These are phyloP conservation scores for Disparrhopalites patrizii DNA, from an alignment of 2,888 invertebrate genomes.

Conservation along the genomic window DNA sequence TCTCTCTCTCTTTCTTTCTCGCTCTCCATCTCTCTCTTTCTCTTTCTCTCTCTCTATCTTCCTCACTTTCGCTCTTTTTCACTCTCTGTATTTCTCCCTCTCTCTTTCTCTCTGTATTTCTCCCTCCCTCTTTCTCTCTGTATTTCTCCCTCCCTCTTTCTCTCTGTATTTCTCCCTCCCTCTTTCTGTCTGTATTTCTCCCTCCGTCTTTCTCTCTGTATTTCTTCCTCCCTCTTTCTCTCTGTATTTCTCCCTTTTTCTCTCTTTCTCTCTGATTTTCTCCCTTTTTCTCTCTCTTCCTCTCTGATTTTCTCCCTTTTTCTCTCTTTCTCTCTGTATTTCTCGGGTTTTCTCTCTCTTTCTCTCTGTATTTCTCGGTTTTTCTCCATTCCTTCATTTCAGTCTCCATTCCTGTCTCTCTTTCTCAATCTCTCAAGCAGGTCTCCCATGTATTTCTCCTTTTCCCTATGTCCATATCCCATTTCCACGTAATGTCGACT, in stretches of 20 bases:
- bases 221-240: not conserved
- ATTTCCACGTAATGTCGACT: no score
- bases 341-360: not conserved
- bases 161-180: not conserved
- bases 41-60: not conserved
- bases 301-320: slow-evolving; percentile 48
- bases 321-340: slow-evolving; percentile 33
- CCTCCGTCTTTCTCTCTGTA: slow-evolving; percentile 33
- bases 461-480: no score
- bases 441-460: slow-evolving; percentile 8
- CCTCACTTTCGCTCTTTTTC: slow-evolving; percentile 48
- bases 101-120: not conserved
- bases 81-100: slow-evolving; percentile 28
- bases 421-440: not conserved
- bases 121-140: slow-evolving; percentile 13
- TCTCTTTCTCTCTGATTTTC: slow-evolving; percentile 45
- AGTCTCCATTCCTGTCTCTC: slow-evolving; percentile 40
- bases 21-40: slow-evolving; percentile 6
- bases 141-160: slow-evolving; percentile 44
- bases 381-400: slow-evolving; percentile 43
- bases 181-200: slow-evolving; percentile 48
- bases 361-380: slow-evolving; percentile 1
- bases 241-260: slow-evolving; percentile 5
- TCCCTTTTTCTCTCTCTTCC: not conserved
- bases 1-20: slow-evolving; percentile 6